Conservation (phyloP, 2,888 invertebrate species). For the Scrobipalpa atriplicella region DNA sequence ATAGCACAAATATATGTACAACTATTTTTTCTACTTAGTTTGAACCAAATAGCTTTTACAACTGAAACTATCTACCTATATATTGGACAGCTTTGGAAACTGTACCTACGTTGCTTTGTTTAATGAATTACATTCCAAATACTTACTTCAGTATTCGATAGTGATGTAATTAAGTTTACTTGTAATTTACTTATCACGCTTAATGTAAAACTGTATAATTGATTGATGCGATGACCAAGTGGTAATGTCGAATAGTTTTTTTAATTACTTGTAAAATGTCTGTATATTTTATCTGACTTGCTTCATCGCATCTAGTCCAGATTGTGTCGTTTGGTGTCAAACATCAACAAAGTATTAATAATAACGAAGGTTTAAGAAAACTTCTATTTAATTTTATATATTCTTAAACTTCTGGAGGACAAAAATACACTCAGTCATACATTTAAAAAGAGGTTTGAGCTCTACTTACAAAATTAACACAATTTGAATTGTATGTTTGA, state of each 20-base stretch:
- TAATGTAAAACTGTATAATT: background rate
- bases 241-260: background rate
- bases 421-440: background rate
- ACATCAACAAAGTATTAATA: background rate
- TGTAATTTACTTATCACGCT: background rate
- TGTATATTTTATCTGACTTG: background rate
- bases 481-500: constrained; percentile 18
- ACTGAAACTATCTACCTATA: background rate
- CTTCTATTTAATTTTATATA: background rate
- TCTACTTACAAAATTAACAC: background rate
- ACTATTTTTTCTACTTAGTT: background rate
- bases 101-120: constrained; percentile 41
- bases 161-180: constrained; percentile 31
- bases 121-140: constrained; percentile 57
- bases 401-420: background rate
- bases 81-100: constrained; percentile 46
- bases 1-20: constrained; percentile 22
- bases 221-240: background rate
- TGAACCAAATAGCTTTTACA: background rate
- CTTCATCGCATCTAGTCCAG: constrained; percentile 4
- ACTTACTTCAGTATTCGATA: constrained; percentile 37
- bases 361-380: background rate
- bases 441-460: background rate
- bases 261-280: background rate
- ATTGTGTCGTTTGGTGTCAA: background rate